Evolutionary conservation across 2,888 invertebrate genomes (phyloP), one percentile per base, ranked within the genome.

Genomic region (Thecophora atra): DNA sequence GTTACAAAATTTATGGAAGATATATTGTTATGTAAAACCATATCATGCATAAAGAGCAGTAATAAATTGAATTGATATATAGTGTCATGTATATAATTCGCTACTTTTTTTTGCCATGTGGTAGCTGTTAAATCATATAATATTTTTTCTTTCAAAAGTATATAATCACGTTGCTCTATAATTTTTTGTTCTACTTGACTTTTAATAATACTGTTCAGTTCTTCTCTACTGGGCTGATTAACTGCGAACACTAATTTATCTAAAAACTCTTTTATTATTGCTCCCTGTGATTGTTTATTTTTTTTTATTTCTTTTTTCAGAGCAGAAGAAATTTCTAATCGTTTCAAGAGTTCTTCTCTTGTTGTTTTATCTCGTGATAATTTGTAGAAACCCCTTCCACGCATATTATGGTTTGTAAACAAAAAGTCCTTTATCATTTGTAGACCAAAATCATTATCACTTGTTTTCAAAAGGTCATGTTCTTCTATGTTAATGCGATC

Each of bases 201-300:
- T 62, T 37, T 62, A 62, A 62, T 26, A 62, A 62, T 37, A n/a
- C 62, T 13, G 26, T 62, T 62, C 2, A 62, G 37, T 13, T 62
- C 13, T 62, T 62, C 62, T 24, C 62, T 62, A 26, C 26, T 37
- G 3, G 62, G 62, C 26, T 30, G 37, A 8, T 17, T 62, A 24
- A 37, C 17, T 62, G n/a, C 62, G n/a, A 62, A 62, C 15, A 26
- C n/a, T 52, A 52, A 17, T 52, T 52, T 52, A 52, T 52, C 21
- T 52, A 52, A 52, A 52, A 52, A 52, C 17, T 8, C 21, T 19
- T 52, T n/a, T 52, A 17, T 52, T 15, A 52, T 8, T 52, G 13
- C n/a, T 52, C n/a, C 52, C n/a, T 52, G 52, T 17, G 52, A 52
- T 1, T 17, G 11, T 21, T 52, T 52, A 2, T n/a, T 52, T 52